These are phyloP conservation scores for Camponotus vicinus DNA, from an alignment of 1,140 invertebrate genomes.

Conservation along the genomic window DNA sequence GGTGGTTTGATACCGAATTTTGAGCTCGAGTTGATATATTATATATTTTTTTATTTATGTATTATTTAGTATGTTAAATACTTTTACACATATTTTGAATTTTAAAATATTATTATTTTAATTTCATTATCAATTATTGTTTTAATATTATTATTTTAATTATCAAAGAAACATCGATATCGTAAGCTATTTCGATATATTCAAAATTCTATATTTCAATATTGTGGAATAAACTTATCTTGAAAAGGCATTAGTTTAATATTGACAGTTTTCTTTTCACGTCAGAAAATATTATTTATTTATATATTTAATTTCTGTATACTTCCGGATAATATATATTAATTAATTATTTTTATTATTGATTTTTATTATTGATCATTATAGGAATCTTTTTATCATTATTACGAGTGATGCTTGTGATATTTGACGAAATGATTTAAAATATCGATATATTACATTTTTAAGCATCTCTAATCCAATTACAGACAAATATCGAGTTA, in stretches of 20 bases:
- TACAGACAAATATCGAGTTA: slow-evolving; percentile 1
- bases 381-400: neutral
- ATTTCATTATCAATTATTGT: neutral
- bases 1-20: neutral
- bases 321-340: neutral
- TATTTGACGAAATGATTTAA: neutral
- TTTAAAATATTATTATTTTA: slow-evolving; percentile 10
- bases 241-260: too few relatives aligned
- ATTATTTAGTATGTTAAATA: too few relatives aligned
- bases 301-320: neutral
- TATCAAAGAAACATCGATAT: neutral
- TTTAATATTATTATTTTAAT: slow-evolving; percentile 7
- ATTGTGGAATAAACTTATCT: too few relatives aligned
- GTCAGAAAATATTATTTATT: too few relatives aligned
- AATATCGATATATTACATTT: neutral
- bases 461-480: neutral
- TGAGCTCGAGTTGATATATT: neutral
- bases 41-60: too few relatives aligned
- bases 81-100: neutral
- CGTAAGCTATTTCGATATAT: neutral
- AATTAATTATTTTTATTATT: slow-evolving; percentile 1
- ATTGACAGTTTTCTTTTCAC: too few relatives aligned
- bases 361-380: neutral
- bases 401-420: neutral
- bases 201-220: neutral